phyloP scores from a whole-genome alignment of 2,797 vertebrate species.

The Mormyrops attenuatus region DNA sequence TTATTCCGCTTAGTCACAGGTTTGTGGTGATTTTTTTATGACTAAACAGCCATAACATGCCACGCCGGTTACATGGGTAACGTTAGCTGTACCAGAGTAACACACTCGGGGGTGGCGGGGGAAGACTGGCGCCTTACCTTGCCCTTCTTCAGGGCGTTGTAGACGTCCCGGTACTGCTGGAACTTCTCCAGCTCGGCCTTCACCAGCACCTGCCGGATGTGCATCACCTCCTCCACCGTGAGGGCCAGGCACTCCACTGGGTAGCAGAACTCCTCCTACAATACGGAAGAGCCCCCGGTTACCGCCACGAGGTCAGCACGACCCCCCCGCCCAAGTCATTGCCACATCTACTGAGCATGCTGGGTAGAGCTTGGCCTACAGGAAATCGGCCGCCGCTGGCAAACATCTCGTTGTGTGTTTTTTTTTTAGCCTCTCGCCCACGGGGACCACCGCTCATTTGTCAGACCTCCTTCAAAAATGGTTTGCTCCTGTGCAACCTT shows the following conservation, averaged over 20 bases:
- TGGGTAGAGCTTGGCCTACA: background rate
- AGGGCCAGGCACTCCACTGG: conserved; percentile 91
- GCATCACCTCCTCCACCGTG: conserved; percentile 97
- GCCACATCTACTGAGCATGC: background rate
- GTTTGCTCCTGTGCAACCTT: background rate
- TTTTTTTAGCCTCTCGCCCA: background rate
- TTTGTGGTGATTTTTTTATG: background rate
- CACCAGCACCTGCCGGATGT: conserved; percentile 96
- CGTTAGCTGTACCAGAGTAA: background rate
- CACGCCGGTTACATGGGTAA: background rate
- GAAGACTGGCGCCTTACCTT: conserved; percentile 64
- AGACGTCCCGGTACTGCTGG: conserved; percentile 95
- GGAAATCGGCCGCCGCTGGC: background rate
- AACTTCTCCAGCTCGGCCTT: conserved; percentile 98
- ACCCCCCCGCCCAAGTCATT: background rate
- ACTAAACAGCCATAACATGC: background rate
- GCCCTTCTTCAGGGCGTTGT: conserved; percentile 95
- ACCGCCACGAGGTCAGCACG: background rate
- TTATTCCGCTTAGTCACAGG: background rate
- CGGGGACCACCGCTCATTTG: background rate
- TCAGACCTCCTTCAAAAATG: background rate
- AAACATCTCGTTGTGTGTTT: background rate
- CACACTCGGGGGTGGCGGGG: background rate
- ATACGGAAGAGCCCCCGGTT: conserved; percentile 19
- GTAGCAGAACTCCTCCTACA: conserved; percentile 97